Conservation (phyloP, 2,888 invertebrate species). For the Drosophila basisetae region DNA sequence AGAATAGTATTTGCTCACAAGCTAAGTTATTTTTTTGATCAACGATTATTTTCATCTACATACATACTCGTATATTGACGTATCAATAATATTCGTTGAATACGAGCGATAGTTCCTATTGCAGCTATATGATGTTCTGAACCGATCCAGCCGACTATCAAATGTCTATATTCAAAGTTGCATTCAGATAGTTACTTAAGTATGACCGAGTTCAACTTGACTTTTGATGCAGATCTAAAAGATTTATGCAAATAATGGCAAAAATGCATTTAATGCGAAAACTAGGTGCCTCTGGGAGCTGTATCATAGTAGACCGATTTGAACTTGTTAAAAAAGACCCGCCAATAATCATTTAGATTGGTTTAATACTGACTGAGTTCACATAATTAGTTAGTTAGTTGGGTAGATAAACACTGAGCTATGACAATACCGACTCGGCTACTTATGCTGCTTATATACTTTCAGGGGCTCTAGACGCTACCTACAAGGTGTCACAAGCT, state of each 20-base stretch:
- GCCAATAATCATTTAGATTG: background rate
- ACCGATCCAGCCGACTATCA: too few relatives aligned
- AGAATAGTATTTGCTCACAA: too few relatives aligned
- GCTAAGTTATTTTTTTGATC: background rate
- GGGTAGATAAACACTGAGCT: background rate
- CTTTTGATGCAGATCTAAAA: background rate
- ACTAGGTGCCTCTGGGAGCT: background rate
- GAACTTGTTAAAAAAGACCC: background rate
- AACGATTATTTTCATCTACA: background rate
- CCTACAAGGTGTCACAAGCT: background rate
- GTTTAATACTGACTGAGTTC: background rate
- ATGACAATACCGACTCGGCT: background rate
- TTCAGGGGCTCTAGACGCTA: background rate
- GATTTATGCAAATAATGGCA: background rate
- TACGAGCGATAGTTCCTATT: background rate
- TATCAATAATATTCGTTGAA: background rate
- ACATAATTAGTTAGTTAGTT: background rate
- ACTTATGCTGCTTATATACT: background rate
- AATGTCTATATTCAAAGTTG: background rate
- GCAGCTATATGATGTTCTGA: background rate
- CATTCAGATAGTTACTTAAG: background rate
- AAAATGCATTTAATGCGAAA: background rate
- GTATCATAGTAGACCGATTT: background rate
- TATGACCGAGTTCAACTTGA: background rate
- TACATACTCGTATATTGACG: background rate